Base-by-base conservation (phyloP, 2,888 invertebrate genomes). In the Lamproptera curius region DNA sequence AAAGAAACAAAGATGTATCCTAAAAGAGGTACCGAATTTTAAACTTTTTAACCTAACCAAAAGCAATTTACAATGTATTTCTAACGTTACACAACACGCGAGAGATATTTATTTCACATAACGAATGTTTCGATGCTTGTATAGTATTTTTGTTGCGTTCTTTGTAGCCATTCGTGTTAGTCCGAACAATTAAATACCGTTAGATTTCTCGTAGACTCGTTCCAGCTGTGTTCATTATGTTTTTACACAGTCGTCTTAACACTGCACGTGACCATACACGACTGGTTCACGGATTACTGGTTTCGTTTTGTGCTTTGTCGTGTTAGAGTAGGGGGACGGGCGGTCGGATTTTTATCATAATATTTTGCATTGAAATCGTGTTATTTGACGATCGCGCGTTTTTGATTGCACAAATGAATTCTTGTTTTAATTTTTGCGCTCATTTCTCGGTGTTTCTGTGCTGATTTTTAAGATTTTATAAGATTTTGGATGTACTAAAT, bases 1-100 rank as follows among this genome's bases (percentile, higher is more conserved):
- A 40, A 16, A 39, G 39, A 34, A 46, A 39, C 45, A 34, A 39
- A 46, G 46, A 46, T 46, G 46, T 46, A 40, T 46, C 14, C 34
- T 16, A 46, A 39, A 46, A 39, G 34, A 46, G 46, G 46, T 46
- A 46, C 14, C 9, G 26, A 20, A 39, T 39, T 38, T 31, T 31
- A 38, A 16, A 37, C 37, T 39, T 38, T 34, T 45, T 10, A 16
- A 10, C 17, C 16, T 9, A 11, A 28, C 9, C n/a, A 2, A 9
- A 31, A 10, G 35, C 38, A 13, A 26, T 23, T 8, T 23, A 34
- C 34, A 46, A 31, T 39, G 23, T 14, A 39, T 36, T 40, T 40
- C 16, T 46, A 1, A 16, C 3, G 15, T 20, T 2, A 16, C 16
- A 31, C n/a, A 31, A n/a, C n/a, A n/a, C n/a, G n/a, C n/a, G n/a